A percentile compares a stretch with the other conserved stretches of the same genome.
These are phyloP conservation scores for Andrena marginata DNA, from an alignment of 2,888 invertebrate genomes.

Conservation along the genomic window DNA sequence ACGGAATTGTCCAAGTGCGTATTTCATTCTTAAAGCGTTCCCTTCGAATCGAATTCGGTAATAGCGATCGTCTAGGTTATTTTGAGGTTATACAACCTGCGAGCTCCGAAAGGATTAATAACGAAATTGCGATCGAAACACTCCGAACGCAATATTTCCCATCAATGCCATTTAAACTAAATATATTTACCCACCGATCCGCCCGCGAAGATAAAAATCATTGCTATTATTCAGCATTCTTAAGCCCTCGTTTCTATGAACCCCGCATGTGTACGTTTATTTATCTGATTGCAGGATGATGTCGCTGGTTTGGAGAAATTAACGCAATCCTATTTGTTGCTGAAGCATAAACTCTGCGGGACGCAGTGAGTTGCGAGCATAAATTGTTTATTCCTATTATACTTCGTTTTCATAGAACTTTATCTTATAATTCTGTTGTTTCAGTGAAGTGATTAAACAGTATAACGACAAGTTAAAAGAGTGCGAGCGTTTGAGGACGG, in stretches of 20 bases:
- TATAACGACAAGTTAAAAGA: slow-evolving; percentile 77
- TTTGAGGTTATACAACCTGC: slow-evolving; percentile 41
- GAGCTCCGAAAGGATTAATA: background rate
- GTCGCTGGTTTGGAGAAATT: slow-evolving; percentile 59
- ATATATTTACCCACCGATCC: background rate
- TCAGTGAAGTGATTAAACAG: slow-evolving; percentile 75
- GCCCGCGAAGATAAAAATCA: background rate
- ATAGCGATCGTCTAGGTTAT: slow-evolving; percentile 41
- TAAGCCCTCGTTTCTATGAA: background rate
- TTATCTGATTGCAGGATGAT: slow-evolving; percentile 63
- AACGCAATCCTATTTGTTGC: slow-evolving; percentile 69
- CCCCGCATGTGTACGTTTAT: background rate
- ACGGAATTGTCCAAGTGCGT: slow-evolving; percentile 29
- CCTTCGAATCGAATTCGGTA: slow-evolving; percentile 9
- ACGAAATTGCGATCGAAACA: background rate
- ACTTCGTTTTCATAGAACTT: background rate
- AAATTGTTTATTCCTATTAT: slow-evolving; percentile 11
- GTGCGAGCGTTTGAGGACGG: slow-evolving; percentile 70
- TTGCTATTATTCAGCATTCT: background rate
- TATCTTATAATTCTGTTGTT: slow-evolving; percentile 37
- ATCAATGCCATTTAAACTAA: too few relatives aligned
- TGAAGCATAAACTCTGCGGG: slow-evolving; percentile 75
- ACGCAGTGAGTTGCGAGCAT: slow-evolving; percentile 74
- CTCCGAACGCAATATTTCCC: background rate
- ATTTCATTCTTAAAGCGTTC: slow-evolving; percentile 1